Evolutionary conservation across 2,797 vertebrate genomes (phyloP).

Genomic region (Enteromius radiatus): DNA sequence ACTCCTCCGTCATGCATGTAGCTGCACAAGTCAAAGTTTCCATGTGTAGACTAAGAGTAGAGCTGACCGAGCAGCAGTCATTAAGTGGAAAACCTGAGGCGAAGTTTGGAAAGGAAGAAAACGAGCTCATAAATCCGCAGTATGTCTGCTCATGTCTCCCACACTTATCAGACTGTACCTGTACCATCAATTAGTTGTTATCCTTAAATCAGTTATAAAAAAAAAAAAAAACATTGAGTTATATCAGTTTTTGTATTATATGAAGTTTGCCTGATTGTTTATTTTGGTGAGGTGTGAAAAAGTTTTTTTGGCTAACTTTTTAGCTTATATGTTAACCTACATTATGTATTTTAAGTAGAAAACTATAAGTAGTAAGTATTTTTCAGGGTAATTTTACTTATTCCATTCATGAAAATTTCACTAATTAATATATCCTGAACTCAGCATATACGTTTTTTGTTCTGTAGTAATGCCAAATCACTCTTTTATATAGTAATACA

Average conservation of each 20-base stretch:
- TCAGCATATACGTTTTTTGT: background rate
- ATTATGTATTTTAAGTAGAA: background rate
- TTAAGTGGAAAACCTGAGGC: slow-evolving; percentile 37
- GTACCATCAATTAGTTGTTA: background rate
- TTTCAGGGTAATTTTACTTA: background rate
- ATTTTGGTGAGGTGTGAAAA: background rate
- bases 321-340: background rate
- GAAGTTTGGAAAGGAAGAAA: slow-evolving; percentile 29
- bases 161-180: slow-evolving; percentile 5
- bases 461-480: background rate
- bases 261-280: background rate
- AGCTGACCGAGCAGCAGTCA: slow-evolving; percentile 7
- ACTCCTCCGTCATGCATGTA: slow-evolving; percentile 18
- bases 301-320: background rate
- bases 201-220: background rate
- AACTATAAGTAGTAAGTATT: background rate
- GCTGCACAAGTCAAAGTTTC: slow-evolving; percentile 38
- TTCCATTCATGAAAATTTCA: background rate
- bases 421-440: background rate
- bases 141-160: slow-evolving; percentile 7
- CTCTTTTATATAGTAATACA: background rate
- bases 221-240: background rate
- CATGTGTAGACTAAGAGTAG: slow-evolving; percentile 17
- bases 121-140: slow-evolving; percentile 26
- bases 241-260: background rate